Evolutionary conservation across 1,140 invertebrate species (phyloP).

Genomic region (Drosophila lowei): DNA sequence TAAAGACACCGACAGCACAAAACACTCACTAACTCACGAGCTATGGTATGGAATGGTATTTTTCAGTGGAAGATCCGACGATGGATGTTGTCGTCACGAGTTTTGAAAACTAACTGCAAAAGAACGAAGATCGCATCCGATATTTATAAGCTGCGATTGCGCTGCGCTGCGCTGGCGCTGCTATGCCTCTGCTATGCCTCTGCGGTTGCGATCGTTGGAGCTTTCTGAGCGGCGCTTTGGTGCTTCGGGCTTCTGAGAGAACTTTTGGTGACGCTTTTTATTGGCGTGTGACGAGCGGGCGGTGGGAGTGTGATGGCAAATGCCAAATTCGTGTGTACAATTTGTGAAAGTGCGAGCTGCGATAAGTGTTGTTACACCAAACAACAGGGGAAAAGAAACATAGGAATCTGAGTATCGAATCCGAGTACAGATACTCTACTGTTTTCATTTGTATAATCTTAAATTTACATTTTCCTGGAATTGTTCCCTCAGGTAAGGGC

Average conservation of each 20-base stretch:
- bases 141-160: constrained; percentile 67
- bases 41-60: not conserved
- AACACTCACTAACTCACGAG: constrained; percentile 47
- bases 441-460: too few species aligned
- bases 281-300: not conserved
- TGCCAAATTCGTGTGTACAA: constrained; percentile 48
- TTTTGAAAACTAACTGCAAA: constrained; percentile 61
- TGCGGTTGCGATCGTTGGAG: constrained; percentile 25
- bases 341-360: constrained; percentile 62
- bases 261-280: constrained; percentile 38
- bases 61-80: constrained; percentile 22
- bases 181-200: too few species aligned
- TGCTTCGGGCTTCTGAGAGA: constrained; percentile 32
- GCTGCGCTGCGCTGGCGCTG: not conserved
- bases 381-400: constrained; percentile 13
- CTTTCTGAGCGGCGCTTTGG: constrained; percentile 26
- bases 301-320: constrained; percentile 31
- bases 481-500: not conserved
- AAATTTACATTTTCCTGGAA: not conserved
- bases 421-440: too few species aligned
- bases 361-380: constrained; percentile 49
- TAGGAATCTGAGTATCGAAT: too few species aligned
- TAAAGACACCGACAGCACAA: constrained; percentile 16
- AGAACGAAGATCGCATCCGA: constrained; percentile 49
- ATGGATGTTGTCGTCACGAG: constrained; percentile 52